Evolutionary conservation across 2,888 invertebrate genomes (phyloP).

Genomic region (Malachius bipustulatus): DNA sequence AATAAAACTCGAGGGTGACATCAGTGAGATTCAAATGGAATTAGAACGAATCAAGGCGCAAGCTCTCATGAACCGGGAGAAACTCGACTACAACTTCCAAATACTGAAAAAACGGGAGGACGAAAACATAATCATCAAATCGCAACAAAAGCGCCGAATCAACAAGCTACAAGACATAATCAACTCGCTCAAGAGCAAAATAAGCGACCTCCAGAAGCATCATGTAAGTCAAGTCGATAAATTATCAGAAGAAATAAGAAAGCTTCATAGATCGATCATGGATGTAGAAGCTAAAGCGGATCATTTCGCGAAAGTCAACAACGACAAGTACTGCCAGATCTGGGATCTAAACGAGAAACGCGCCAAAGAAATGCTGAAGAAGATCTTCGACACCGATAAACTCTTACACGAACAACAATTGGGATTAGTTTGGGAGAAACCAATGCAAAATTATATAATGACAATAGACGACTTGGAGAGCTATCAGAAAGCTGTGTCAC

Average conservation of each 20-base stretch:
- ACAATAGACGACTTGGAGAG: slow-evolving; percentile 39
- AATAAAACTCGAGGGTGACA: slow-evolving; percentile 56
- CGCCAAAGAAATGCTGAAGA: slow-evolving; percentile 39
- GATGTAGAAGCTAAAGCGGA: slow-evolving; percentile 59
- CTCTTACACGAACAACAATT: slow-evolving; percentile 52
- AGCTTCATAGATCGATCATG: slow-evolving; percentile 52
- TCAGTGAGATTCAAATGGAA: slow-evolving; percentile 66
- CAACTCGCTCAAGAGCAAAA: slow-evolving; percentile 51
- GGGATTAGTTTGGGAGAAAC: slow-evolving; percentile 44
- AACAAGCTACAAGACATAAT: slow-evolving; percentile 66
- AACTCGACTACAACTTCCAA: slow-evolving; percentile 83
- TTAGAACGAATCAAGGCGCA: slow-evolving; percentile 66
- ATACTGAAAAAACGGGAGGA: slow-evolving; percentile 77
- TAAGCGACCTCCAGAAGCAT: slow-evolving; percentile 50
- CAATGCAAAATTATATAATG: slow-evolving; percentile 30
- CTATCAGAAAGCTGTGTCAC: slow-evolving; percentile 28
- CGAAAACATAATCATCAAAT: slow-evolving; percentile 69
- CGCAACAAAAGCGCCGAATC: slow-evolving; percentile 64
- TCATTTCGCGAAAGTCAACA: slow-evolving; percentile 50
- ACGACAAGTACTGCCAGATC: slow-evolving; percentile 46
- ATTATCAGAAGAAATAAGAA: slow-evolving; percentile 53
- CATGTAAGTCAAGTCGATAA: slow-evolving; percentile 38
- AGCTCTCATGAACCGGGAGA: slow-evolving; percentile 76
- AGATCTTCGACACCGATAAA: slow-evolving; percentile 46
- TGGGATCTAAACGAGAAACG: slow-evolving; percentile 50